phyloP scores from a whole-genome alignment of 2,113 vertebrate species.

The Butastur rufipennis region DNA sequence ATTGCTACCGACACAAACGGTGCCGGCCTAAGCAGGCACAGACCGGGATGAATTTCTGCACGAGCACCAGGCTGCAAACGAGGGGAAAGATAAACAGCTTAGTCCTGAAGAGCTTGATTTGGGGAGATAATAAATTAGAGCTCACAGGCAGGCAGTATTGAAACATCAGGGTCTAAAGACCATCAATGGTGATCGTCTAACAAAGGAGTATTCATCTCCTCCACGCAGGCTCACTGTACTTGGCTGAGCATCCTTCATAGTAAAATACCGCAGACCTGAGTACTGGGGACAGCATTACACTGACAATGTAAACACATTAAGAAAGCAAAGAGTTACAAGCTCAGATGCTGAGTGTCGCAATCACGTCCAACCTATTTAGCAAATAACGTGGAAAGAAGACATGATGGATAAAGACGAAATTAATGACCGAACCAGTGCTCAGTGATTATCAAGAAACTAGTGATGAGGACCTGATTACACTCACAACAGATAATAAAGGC shows the following conservation, averaged over 20 bases:
- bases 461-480: conserved; percentile 70
- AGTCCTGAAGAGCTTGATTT: neutral
- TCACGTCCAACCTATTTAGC: conserved; percentile 67
- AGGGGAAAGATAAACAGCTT: conserved; percentile 33
- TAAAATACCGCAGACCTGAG: conserved; percentile 1
- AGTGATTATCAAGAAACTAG: conserved; percentile 66
- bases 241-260: conserved; percentile 13
- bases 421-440: conserved; percentile 62
- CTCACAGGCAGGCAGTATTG: neutral
- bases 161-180: conserved; percentile 35
- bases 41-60: neutral
- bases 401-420: conserved; percentile 66
- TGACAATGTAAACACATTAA: conserved; percentile 52
- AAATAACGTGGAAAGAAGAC: conserved; percentile 67
- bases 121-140: conserved; percentile 37
- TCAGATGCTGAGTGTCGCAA: conserved; percentile 31
- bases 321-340: conserved; percentile 61
- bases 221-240: neutral
- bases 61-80: accelerated
- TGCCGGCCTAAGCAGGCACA: neutral
- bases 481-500: conserved; percentile 65
- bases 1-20: neutral
- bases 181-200: neutral
- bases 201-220: conserved; percentile 50
- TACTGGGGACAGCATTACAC: neutral